Evolutionary conservation across 2,888 invertebrate species (phyloP).

Genomic region (Physocephala rufipes): DNA sequence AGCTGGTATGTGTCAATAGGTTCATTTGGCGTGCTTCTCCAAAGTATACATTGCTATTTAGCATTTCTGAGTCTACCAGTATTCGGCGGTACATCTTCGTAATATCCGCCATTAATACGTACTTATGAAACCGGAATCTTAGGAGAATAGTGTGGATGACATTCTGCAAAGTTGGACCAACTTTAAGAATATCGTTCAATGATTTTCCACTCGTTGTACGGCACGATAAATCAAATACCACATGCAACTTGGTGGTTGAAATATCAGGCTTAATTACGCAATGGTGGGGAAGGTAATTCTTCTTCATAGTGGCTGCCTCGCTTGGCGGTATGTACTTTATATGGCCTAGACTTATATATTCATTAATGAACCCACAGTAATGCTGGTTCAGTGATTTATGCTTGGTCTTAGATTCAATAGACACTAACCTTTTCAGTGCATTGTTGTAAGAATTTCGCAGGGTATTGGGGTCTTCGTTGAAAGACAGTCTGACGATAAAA

Average conservation of each 20-base stretch:
- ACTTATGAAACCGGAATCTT: slow-evolving; percentile 3
- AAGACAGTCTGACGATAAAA: background rate
- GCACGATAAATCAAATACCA: background rate
- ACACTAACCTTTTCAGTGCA: slow-evolving; percentile 4
- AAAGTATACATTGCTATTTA: background rate
- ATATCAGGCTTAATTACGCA: background rate
- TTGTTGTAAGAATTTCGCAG: background rate
- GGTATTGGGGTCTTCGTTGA: background rate
- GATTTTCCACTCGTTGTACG: too few species aligned
- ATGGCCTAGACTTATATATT: slow-evolving; percentile 35
- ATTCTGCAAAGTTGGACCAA: background rate
- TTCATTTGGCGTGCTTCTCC: background rate
- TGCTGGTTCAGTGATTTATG: slow-evolving; percentile 31
- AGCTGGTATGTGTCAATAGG: background rate
- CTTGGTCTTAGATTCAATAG: slow-evolving; percentile 7
- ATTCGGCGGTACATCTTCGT: slow-evolving; percentile 24
- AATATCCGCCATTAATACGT: slow-evolving; percentile 19
- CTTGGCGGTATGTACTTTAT: too few species aligned
- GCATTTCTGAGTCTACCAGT: background rate
- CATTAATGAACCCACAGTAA: slow-evolving; percentile 18
- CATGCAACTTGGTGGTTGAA: background rate
- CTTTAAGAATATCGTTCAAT: slow-evolving; percentile 27
- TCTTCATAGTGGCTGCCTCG: too few species aligned
- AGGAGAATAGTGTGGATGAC: background rate
- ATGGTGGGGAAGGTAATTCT: slow-evolving; percentile 14